These are phyloP conservation scores for Battus philenor DNA, from an alignment of 1,140 invertebrate species.

Conservation along the genomic window DNA sequence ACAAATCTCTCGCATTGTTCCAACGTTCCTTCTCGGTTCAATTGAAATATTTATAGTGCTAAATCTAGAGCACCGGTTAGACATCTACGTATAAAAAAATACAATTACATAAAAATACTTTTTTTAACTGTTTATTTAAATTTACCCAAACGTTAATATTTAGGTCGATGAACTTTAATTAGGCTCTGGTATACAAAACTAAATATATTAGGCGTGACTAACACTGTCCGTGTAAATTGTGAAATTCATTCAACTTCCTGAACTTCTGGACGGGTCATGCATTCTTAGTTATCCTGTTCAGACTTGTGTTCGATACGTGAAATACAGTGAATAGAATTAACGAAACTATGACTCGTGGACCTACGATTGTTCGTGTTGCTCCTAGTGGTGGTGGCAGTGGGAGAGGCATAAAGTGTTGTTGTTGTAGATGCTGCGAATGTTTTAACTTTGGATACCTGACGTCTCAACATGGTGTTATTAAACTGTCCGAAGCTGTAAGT, in stretches of 20 bases:
- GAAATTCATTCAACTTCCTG: conserved; percentile 44
- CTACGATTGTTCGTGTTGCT: conserved; percentile 62
- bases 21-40: conserved; percentile 24
- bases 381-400: conserved; percentile 37
- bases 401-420: conserved; percentile 81
- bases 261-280: conserved; percentile 49
- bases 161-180: conserved; percentile 57
- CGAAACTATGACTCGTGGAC: conserved; percentile 56
- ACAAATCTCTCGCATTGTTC: conserved; percentile 23
- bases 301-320: conserved; percentile 9
- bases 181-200: conserved; percentile 42
- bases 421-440: conserved; percentile 86
- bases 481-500: conserved; percentile 84
- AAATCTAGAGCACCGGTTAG: not conserved
- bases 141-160: not conserved
- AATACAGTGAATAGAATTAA: conserved; percentile 5
- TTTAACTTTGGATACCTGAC: conserved; percentile 84
- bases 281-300: conserved; percentile 8
- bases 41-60: conserved; percentile 1
- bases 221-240: conserved; percentile 48
- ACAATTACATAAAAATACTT: not conserved
- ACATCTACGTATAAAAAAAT: no score
- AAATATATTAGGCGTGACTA: conserved; percentile 66
- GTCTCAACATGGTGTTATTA: conserved; percentile 82
- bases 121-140: not conserved